Percentiles rank a stretch among this genome's conserved stretches.
phyloP scores from a whole-genome alignment of 1,140 invertebrate species.

The Mya arenaria region DNA sequence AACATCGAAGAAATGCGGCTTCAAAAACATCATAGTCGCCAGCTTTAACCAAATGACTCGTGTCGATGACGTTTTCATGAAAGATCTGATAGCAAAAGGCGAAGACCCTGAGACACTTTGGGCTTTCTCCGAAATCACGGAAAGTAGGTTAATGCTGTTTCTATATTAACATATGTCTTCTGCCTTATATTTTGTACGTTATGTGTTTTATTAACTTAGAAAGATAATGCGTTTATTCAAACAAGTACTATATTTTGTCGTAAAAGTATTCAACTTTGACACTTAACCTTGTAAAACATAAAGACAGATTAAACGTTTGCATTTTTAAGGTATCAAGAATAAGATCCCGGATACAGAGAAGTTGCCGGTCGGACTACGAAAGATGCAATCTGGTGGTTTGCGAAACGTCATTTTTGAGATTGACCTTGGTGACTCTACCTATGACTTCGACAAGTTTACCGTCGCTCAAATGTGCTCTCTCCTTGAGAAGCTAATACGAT shows the following conservation, averaged over 20 bases:
- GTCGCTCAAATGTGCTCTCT: slow-evolving; percentile 15
- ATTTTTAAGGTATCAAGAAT: slow-evolving; percentile 11
- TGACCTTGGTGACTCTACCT: slow-evolving; percentile 13
- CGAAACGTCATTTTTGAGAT: slow-evolving; percentile 26
- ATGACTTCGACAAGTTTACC: slow-evolving; percentile 29
- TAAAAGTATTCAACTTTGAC: too few species aligned
- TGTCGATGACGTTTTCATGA: slow-evolving; percentile 23
- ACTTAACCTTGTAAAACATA: too few species aligned
- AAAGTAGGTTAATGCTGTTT: too few species aligned
- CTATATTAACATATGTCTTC: too few species aligned
- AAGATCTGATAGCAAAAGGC: slow-evolving; percentile 12
- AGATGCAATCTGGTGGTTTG: slow-evolving; percentile 3
- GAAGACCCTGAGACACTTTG: slow-evolving; percentile 18
- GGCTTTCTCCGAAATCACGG: slow-evolving; percentile 32
- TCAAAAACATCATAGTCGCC: slow-evolving; percentile 14
- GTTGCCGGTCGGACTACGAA: slow-evolving; percentile 3
- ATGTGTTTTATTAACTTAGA: too few species aligned
- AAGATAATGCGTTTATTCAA: too few species aligned
- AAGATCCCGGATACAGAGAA: slow-evolving; percentile 7
- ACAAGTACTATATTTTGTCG: too few species aligned
- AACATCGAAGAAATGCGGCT: slow-evolving; percentile 24
- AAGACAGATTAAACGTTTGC: too few species aligned
- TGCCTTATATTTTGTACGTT: too few species aligned
- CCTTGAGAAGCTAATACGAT: background rate
- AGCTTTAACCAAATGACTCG: slow-evolving; percentile 3